Base-by-base conservation (phyloP, 2,888 invertebrate species). In the Itoplectis maculator region DNA sequence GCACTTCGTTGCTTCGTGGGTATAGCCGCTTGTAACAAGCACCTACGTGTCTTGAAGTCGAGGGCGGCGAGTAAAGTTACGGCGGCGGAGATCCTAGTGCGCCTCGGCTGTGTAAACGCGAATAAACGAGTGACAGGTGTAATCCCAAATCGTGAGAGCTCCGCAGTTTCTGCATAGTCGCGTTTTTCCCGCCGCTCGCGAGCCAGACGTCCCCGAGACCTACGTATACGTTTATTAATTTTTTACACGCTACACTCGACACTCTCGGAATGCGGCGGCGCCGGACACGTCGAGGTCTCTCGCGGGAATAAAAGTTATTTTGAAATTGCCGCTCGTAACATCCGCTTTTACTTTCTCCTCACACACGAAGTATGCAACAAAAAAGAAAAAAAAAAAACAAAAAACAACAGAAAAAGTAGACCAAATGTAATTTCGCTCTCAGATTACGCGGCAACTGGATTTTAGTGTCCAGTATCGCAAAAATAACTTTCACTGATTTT, bases 291-390 rank as follows among this genome's bases (percentile, higher is more conserved):
- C 63, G 15, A 20, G n/a, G 37, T 20, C 29, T 49, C 69, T 56
- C 75, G 40, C n/a, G 20, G 75, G 29, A 47, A 42, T 54, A 54
- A 45, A 75, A 70, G 63, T 75, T 80, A 63, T 63, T 79, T 69
- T 4, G 11, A 63, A 74, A 51, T 69, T 74, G 74, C 29, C 45
- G 15, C 45, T 61, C 54, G 15, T 69, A 13, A 35, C 18, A n/a
- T 63, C 49, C 74, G 29, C 29, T 74, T 68, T 79, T 40, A 15
- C 74, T 15, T 69, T 63, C 35, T 18, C 42, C 56, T 54, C 23
- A 8, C 70, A 37, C 51, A 45, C 45, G 9, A 72, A 5, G 29
- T 3, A 5, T 29, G 29, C 5, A 29, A 29, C 2, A 29, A 29
- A 2, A 29, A 5, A 2, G 29, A 29, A 29, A 29, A n/a, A n/a